Evolutionary conservation across 2,113 vertebrate species (phyloP), one percentile per base, ranked within the genome.

Genomic region (Mola mola): DNA sequence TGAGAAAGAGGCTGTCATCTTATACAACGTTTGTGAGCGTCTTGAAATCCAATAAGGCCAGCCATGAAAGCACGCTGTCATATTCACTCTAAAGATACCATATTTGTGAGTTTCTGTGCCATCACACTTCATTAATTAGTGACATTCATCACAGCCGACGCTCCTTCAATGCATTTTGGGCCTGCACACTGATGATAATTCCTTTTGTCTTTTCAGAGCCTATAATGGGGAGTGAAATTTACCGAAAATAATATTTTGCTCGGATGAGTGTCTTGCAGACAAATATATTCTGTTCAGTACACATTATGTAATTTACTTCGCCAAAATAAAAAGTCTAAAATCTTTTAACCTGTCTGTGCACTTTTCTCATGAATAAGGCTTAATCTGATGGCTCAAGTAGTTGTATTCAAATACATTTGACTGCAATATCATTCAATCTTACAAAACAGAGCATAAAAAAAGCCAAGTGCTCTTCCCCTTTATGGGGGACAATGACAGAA

Each of bases 51-150:
- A n/a, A n/a, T 44, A 17, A 56, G 13, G 38, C 21, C 17, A 24
- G 19, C 4, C 24, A 33, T 63, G 51, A 50, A 56, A 65, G 49
- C 44, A 61, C 12, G 66, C 63, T 37, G 51, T 55, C 68, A 17
- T 13, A 41, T 19, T 72, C 33, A 24, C 19, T 67, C 34, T 49
- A 49, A 21, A 46, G 60, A 66, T 76, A 58, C 55, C 71, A 57
- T 69, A 81, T 75, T 72, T 83, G 46, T 43, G 62, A 65, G 19
- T 36, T 52, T 25, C 59, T 42, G 49, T 66, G 63, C 29, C 48
- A 71, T 64, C 49, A 46, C 55, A 66, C 50, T 65, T 53, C 31
- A 81, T 83, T 83, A 83, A 81, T 81, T 72, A 70, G 63, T 4
- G 3, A 60, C 75, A 75, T 69, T 53, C 64, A 73, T 87, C 75